These are phyloP conservation scores for Clunio marinus DNA, from an alignment of 2,888 invertebrate genomes.

Conservation along the genomic window DNA sequence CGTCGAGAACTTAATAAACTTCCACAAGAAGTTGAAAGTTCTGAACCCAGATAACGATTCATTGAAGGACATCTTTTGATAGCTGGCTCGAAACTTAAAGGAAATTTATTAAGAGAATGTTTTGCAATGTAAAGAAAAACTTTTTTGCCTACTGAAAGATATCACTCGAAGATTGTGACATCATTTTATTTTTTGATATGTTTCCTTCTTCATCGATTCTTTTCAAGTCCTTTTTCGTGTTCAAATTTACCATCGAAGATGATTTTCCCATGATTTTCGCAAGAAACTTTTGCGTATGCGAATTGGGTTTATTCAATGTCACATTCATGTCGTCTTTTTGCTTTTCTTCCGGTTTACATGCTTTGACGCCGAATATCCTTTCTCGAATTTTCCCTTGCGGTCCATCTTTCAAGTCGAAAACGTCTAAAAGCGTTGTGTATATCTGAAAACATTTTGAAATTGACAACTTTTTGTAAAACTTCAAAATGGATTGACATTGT, in stretches of 20 bases:
- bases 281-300: conserved; percentile 53
- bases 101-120: no score
- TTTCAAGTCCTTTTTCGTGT: conserved; percentile 40
- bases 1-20: conserved; percentile 36
- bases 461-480: no score
- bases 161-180: conserved; percentile 52
- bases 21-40: conserved; percentile 28
- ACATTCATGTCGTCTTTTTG: conserved; percentile 41
- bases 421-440: conserved; percentile 53
- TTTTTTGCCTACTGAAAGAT: conserved; percentile 47
- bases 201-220: conserved; percentile 42
- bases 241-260: conserved; percentile 54
- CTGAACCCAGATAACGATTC: conserved; percentile 38
- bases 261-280: conserved; percentile 53
- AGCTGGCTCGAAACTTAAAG: conserved; percentile 26
- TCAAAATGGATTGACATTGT: background rate
- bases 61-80: conserved; percentile 41
- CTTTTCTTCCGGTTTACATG: conserved; percentile 39
- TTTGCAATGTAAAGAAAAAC: background rate
- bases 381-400: conserved; percentile 51
- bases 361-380: conserved; percentile 50
- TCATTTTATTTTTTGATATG: conserved; percentile 47
- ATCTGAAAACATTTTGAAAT: conserved; percentile 43
- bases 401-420: conserved; percentile 53
- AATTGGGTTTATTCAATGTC: conserved; percentile 41